These are phyloP conservation scores for Zaprionus taronus DNA, from an alignment of 1,140 invertebrate species.

Conservation along the genomic window DNA sequence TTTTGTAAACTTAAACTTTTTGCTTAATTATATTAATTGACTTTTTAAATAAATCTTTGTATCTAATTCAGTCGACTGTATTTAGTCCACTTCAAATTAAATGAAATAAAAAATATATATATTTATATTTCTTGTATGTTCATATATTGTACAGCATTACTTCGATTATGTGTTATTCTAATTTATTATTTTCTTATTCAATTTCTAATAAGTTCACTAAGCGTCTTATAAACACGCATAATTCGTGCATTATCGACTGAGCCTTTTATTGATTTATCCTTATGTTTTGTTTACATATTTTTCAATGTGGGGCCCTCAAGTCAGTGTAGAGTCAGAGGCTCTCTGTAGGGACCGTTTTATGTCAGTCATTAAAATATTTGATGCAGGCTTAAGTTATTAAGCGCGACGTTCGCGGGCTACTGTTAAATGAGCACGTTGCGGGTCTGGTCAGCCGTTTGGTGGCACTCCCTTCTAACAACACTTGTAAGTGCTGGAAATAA, in stretches of 20 bases:
- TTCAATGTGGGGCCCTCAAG: slow-evolving; percentile 4
- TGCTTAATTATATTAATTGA: too few species aligned
- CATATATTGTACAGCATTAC: too few species aligned
- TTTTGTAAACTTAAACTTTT: too few species aligned
- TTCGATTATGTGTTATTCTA: not conserved
- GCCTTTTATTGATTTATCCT: slow-evolving; percentile 13
- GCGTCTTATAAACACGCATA: not conserved
- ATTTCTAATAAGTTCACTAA: not conserved
- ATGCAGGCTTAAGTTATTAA: slow-evolving; percentile 79
- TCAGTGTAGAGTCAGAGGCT: not conserved
- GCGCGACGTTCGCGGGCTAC: slow-evolving; percentile 72
- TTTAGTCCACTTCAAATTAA: too few species aligned
- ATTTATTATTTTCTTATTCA: not conserved
- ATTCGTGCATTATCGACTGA: slow-evolving; percentile 5
- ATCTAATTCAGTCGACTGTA: too few species aligned
- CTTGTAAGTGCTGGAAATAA: slow-evolving; percentile 79
- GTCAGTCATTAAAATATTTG: slow-evolving; percentile 81
- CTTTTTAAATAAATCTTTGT: too few species aligned
- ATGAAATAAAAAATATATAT: too few species aligned
- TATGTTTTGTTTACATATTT: slow-evolving; percentile 45
- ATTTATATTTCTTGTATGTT: too few species aligned
- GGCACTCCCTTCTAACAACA: slow-evolving; percentile 81
- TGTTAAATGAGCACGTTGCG: slow-evolving; percentile 81
- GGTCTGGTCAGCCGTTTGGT: slow-evolving; percentile 54
- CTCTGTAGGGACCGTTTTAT: slow-evolving; percentile 43